Base-by-base conservation (phyloP, 2,113 vertebrate genomes). In the Gnathochromis pfefferi region DNA sequence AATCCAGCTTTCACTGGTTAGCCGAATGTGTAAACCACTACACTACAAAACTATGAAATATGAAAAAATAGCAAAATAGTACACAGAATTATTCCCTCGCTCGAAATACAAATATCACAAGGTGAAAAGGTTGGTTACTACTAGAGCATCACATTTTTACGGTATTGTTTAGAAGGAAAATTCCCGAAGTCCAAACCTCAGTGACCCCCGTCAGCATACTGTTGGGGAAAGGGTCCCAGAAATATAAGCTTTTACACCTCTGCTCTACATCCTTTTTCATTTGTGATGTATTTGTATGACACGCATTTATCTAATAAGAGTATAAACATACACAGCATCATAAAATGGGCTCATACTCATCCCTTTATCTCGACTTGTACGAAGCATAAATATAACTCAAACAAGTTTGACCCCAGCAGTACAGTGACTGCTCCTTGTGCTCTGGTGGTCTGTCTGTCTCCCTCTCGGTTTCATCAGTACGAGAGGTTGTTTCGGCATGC, bases 271-370 rank as follows among this genome's bases (percentile, higher is more conserved):
- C 42, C 23, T 19, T 78, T 78, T 78, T 78, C 9, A 6, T 78
- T 78, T 3, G 7, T 12, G 42, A 31, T 49, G 23, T 19, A 75
- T 75, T 75, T 75, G 42, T 7, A 28, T 28, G 14, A 5, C 40
- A 45, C 21, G 1, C 13, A 17, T 5, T 28, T 45, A 47, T 73
- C 40, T 28, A 75, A 17, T 47, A 73, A 73, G 40, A 16, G 9
- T 47, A 31, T 75, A 75, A 75, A 75, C 6, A 7, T 2, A 28
- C 1, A 11, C 5, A 19, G 26, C 14, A 10, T 51, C 73, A 33
- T 28, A 49, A 49, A 19, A 49, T 51, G 35, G 63, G 21, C 63
- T 68, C 60, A n/a, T 63, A 35, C 60, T 94, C 94, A 94, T 80
- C 63, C 79, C 23, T 81, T 87, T 81, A 49, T 80, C 82, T 47